Evolutionary conservation across 2,113 vertebrate species (phyloP), one percentile per base, ranked within the genome.

Genomic region (Lepisosteus osseus): DNA sequence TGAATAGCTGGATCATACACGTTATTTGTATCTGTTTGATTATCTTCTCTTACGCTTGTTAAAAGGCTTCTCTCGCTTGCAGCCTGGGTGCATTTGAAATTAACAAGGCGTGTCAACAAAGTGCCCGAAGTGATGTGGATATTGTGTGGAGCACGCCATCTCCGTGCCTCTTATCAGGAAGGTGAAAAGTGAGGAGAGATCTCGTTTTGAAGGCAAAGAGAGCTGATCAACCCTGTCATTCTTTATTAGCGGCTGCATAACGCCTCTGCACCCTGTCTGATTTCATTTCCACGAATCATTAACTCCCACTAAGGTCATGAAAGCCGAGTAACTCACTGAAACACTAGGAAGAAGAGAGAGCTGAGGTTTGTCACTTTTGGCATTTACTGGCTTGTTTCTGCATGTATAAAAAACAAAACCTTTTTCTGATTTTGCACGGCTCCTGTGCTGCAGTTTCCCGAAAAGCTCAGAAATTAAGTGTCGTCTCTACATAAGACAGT

Each of bases 231-330:
- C 47, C 11, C 47, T 40, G 69, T 76, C 76, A 69, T 40, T 77
- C 71, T 76, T 75, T 75, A 77, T 77, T 77, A 80, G 65, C 12
- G 15, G 73, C 61, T 65, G 66, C 73, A 64, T 61, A 75, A 75
- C 57, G 76, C 78, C 72, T 75, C 68, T 75, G 73, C 74, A 74
- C 65, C 73, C 54, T 69, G 73, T 77, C 78, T 61, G 68, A 59
- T 77, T 69, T 68, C 71, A 73, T 80, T 77, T 75, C 29, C 73
- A 77, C 75, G 73, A 73, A 65, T 73, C 73, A 75, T 80, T 80
- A 77, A 70, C 65, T 73, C 65, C n/a, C 68, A 57, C 69, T 70
- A 75, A 70, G 73, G 73, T 77, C 73, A 71, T 68, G 56, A 66
- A 77, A 67, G 56, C 55, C 62, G 45, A 70, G 70, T 57, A 54